Conservation (phyloP, 1,140 invertebrate genomes). For the Drosophila erecta region DNA sequence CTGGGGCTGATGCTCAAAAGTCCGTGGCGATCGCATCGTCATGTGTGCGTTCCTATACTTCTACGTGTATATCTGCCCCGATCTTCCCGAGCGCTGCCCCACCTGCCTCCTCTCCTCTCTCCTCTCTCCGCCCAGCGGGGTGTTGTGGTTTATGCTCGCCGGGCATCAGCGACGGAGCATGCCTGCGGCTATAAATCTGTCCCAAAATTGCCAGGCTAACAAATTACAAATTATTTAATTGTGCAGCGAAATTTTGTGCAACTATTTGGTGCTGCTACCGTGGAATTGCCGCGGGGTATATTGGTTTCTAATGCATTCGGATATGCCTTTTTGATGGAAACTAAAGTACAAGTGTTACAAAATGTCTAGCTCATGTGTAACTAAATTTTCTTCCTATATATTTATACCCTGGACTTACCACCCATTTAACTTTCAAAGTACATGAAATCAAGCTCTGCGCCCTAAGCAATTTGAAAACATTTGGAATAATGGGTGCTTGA, state of each 20-base stretch:
- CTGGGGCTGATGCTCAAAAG: constrained; percentile 22
- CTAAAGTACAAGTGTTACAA: too few species aligned
- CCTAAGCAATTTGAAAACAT: too few species aligned
- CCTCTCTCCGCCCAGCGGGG: neutral
- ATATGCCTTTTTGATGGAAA: too few species aligned
- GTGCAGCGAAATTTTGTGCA: constrained; percentile 63
- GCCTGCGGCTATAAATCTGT: constrained; percentile 59
- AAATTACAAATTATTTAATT: constrained; percentile 72
- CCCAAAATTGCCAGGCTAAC: constrained; percentile 54
- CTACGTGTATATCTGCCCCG: constrained; percentile 5
- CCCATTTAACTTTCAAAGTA: too few species aligned
- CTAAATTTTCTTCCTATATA: too few species aligned
- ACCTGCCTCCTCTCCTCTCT: neutral
- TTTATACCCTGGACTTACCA: too few species aligned
- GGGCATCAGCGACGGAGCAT: constrained; percentile 55
- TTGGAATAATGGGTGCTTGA: too few species aligned
- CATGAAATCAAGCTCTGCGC: too few species aligned
- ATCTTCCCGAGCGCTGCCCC: neutral
- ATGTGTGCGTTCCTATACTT: constrained; percentile 34
- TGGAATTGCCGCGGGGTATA: neutral
- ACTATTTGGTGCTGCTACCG: constrained; percentile 46
- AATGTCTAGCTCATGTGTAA: too few species aligned
- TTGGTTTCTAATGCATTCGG: neutral
- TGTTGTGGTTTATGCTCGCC: constrained; percentile 45
- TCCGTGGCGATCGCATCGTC: constrained; percentile 51